Conservation (phyloP, 2,797 vertebrate species). For the Hemibagrus guttatus region DNA sequence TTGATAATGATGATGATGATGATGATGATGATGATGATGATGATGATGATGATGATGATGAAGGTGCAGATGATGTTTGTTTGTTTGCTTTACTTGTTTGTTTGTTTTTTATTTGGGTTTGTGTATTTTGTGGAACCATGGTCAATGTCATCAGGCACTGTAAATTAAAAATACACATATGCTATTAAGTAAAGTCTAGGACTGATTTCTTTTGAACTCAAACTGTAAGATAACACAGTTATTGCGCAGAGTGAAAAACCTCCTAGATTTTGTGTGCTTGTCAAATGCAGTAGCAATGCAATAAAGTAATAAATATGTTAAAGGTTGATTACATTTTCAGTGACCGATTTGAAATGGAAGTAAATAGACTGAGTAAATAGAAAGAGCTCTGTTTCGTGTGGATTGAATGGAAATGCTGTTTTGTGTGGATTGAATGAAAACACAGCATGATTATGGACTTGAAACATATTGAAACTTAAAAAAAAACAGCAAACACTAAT, state of each 20-base stretch:
- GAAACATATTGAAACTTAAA: neutral
- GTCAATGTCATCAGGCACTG: neutral
- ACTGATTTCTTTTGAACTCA: neutral
- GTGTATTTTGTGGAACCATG: neutral
- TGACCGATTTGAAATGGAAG: neutral
- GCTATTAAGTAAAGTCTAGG: neutral
- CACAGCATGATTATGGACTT: neutral
- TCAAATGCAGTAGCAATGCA: neutral
- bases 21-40: too few species aligned
- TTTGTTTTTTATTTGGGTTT: neutral
- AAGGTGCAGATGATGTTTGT: too few species aligned
- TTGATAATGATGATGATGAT: too few species aligned
- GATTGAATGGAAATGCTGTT: neutral
- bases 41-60: too few species aligned
- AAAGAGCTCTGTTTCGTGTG: neutral
- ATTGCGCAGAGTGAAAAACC: neutral
- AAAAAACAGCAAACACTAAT: neutral
- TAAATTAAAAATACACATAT: neutral
- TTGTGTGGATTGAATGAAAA: neutral
- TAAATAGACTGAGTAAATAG: neutral
- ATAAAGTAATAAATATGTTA: neutral
- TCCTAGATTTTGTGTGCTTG: neutral
- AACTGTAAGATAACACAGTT: neutral
- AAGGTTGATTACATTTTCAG: neutral
- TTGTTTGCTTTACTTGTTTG: too few species aligned